Base-by-base conservation (phyloP, 2,113 vertebrate genomes). In the Chionomys nivalis region DNA sequence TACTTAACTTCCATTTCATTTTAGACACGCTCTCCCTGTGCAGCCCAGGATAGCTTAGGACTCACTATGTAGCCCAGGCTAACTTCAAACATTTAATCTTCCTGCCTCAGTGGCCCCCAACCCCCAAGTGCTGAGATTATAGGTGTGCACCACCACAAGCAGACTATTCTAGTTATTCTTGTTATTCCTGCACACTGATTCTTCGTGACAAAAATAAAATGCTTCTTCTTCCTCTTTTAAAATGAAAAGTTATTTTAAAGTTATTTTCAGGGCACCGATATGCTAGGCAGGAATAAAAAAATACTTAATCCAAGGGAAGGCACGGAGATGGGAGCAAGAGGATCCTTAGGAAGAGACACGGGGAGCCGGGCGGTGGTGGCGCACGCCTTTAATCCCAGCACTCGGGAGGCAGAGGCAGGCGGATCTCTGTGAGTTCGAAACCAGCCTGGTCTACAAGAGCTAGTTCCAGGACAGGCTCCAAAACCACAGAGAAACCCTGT, bases 201-300 rank as follows among this genome's bases (percentile, higher is more conserved):
- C 47, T 87, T 85, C 1, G 2, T 85, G 61, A 87, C 76, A 17
- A 82, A 63, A 94, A 94, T 8, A 33, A 92, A 89, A 31, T 44
- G 16, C 33, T 94, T n/a, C 49, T 52, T 89, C 33, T 94, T 63
- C 70, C 52, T 94, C 17, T 16, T 94, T 33, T 28, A 26, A 58
- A 96, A 79, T 47, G 0, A 86, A 86, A 95, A 68, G 70, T 83
- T 61, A 61, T 83, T 76, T 89, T 61, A 92, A 82, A 87, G 10
- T 49, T 95, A 10, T 85, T 66, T 78, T 75, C 52, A 75, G 33
- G 55, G 31, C 87, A 86, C 82, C 49, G 66, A 44, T 14, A 42
- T 66, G 66, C 44, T 58, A 87, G n/a, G 23, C 5, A 91, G 16
- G 49, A 83, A 42, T 19, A 63, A 28, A 26, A 44, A 63, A 63